Evolutionary conservation across 2,888 invertebrate genomes (phyloP).

Genomic region (Chydorus sphaericus): DNA sequence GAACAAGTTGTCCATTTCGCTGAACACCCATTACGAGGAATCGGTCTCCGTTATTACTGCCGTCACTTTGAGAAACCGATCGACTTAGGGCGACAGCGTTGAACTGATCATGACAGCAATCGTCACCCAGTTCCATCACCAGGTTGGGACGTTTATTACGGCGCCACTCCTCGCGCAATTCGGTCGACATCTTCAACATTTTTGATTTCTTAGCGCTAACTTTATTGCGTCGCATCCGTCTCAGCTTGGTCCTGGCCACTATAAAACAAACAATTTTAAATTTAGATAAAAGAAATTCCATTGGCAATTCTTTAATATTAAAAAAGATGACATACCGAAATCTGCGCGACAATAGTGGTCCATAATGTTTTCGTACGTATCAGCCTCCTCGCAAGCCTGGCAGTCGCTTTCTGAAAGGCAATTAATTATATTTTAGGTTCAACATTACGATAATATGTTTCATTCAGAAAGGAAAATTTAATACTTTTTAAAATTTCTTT

Average conservation of each 20-base stretch:
- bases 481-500: too few relatives aligned
- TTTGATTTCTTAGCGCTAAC: slow-evolving; percentile 28
- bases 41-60: slow-evolving; percentile 16
- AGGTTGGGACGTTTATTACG: slow-evolving; percentile 26
- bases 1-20: slow-evolving; percentile 25
- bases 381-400: slow-evolving; percentile 38
- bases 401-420: slow-evolving; percentile 25
- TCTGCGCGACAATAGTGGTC: slow-evolving; percentile 41
- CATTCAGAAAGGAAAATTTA: too few relatives aligned
- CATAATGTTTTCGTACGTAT: slow-evolving; percentile 43
- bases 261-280: slow-evolving; percentile 10
- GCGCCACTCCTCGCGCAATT: slow-evolving; percentile 22
- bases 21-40: slow-evolving; percentile 31
- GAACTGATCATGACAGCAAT: slow-evolving; percentile 27
- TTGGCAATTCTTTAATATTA: not conserved
- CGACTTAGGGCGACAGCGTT: slow-evolving; percentile 9
- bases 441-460: too few relatives aligned
- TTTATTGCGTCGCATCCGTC: slow-evolving; percentile 24
- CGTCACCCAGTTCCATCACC: slow-evolving; percentile 26
- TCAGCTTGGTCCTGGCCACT: slow-evolving; percentile 30
- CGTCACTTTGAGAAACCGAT: slow-evolving; percentile 13
- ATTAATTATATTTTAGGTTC: too few relatives aligned
- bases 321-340: slow-evolving; percentile 32
- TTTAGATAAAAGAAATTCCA: not conserved
- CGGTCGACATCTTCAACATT: slow-evolving; percentile 25